Evolutionary conservation across 1,140 invertebrate genomes (phyloP), one percentile per base, ranked within the genome.

Genomic region (Chlorops oryzae): DNA sequence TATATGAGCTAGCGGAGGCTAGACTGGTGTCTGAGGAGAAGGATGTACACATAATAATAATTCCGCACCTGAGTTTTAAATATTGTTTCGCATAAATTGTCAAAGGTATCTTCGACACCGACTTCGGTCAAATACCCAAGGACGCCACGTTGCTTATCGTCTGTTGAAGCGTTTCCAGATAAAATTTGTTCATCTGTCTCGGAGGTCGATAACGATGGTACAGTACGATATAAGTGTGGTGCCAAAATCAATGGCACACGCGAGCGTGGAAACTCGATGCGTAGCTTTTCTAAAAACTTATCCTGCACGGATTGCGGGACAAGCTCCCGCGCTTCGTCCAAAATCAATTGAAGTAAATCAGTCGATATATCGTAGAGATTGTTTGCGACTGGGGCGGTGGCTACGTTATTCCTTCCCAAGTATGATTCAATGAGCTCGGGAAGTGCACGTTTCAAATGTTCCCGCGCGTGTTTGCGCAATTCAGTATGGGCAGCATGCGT

Each of bases 361-460:
- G 89, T 86, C 50, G 86, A 86, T 56, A 87, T 86, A 74, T 94
- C 90, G 77, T 90, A 86, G 56, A 94, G 78, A 48, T 89, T 88
- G 60, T 84, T 86, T 72, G 88, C 87, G 63, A 84, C 82, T 24
- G 66, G 70, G 61, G 80, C 80, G 57, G 80, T 80, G 50, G 80
- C 81, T 57, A 79, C 81, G 61, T 73, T 56, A 28, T 59, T 59
- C 6, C 85, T 82, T 64, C 92, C 88, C 51, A 88, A 80, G 69
- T 91, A 92, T 54, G 85, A 85, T 65, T 86, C 81, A 28, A 96
- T 83, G 41, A 96, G 77, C 63, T 91, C 86, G 24, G 90, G 86
- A 49, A 96, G 75, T 68, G 88, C 86, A 69, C 83, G 83, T 63
- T 85, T 84, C 24, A 95, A 75, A 74, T 91, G 87, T 56, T 87